Evolutionary conservation across 2,888 invertebrate genomes (phyloP).

Genomic region (Halocaridina rubra): DNA sequence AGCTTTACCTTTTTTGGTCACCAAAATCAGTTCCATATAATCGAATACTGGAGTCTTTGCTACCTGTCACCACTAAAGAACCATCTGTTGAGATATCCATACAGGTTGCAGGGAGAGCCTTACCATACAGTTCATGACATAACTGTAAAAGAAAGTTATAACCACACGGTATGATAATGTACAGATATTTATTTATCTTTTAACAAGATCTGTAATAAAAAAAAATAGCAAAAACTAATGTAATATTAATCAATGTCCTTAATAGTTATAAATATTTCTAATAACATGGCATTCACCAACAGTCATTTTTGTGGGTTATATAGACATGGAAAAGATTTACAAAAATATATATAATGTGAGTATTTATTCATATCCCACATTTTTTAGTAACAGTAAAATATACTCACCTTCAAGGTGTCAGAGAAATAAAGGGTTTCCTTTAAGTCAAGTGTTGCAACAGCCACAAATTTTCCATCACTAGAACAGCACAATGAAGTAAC

Average conservation of each 20-base stretch:
- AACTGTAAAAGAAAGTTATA: slow-evolving; percentile 74
- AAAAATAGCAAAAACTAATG: too few species aligned
- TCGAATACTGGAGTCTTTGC: slow-evolving; percentile 94
- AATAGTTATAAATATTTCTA: too few species aligned
- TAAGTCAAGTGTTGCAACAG: slow-evolving; percentile 89
- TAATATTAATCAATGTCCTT: too few species aligned
- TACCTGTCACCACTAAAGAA: slow-evolving; percentile 89
- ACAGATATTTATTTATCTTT: too few species aligned
- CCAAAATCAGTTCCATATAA: slow-evolving; percentile 91
- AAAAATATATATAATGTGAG: too few species aligned
- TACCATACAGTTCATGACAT: slow-evolving; percentile 93
- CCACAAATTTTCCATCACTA: slow-evolving; percentile 87
- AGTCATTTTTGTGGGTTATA: too few species aligned
- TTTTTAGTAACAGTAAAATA: too few species aligned
- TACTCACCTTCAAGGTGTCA: slow-evolving; percentile 89
- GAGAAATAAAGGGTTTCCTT: slow-evolving; percentile 95
- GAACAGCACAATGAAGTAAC: slow-evolving; percentile 79
- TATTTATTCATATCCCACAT: too few species aligned
- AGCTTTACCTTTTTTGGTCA: slow-evolving; percentile 72
- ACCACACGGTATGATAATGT: too few species aligned
- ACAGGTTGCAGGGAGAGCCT: slow-evolving; percentile 92
- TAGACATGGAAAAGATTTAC: too few species aligned
- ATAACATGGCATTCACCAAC: too few species aligned
- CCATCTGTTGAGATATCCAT: slow-evolving; percentile 93
- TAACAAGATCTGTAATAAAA: too few species aligned